Conservation (phyloP, 1,140 invertebrate genomes). For the Batillaria attramentaria region DNA sequence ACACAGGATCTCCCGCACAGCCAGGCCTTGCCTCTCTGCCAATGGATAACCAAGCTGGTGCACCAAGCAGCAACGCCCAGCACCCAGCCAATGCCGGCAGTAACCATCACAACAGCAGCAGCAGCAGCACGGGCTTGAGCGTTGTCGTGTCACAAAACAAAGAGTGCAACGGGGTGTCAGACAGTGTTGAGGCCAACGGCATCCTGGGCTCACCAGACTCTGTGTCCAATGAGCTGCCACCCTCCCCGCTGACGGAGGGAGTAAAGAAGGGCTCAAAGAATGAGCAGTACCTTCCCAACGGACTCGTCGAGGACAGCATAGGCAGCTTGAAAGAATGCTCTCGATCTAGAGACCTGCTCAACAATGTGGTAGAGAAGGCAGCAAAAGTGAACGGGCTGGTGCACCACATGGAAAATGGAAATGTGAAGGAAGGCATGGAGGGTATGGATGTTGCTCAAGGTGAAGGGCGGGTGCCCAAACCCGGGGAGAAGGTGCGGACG, state of each 20-base stretch:
- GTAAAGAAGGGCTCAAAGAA: not conserved
- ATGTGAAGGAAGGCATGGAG: slow-evolving; percentile 10
- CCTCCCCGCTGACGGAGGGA: slow-evolving; percentile 36
- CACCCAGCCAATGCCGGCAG: slow-evolving; percentile 1
- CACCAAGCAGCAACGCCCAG: slow-evolving; percentile 17
- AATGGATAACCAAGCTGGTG: slow-evolving; percentile 5
- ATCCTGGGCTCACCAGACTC: slow-evolving; percentile 40
- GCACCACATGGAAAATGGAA: slow-evolving; percentile 49
- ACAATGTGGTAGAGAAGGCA: slow-evolving; percentile 41
- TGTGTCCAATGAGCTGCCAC: slow-evolving; percentile 38
- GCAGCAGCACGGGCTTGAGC: no score
- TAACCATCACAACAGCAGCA: slow-evolving; percentile 24
- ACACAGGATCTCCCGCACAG: slow-evolving; percentile 21
- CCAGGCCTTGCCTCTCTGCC: no score
- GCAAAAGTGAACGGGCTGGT: slow-evolving; percentile 47
- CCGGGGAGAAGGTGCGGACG: slow-evolving; percentile 17
- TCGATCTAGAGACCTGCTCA: slow-evolving; percentile 27
- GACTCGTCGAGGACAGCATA: slow-evolving; percentile 2
- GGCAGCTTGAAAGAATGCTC: slow-evolving; percentile 22
- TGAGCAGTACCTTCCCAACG: slow-evolving; percentile 23
- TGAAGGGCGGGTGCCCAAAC: slow-evolving; percentile 6
- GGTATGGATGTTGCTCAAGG: slow-evolving; percentile 13
- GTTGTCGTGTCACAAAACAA: slow-evolving; percentile 18
- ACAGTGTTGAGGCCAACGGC: slow-evolving; percentile 24
- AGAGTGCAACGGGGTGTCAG: slow-evolving; percentile 38